Conservation (phyloP, 2,888 invertebrate genomes). For the Auanema freiburgensis region DNA sequence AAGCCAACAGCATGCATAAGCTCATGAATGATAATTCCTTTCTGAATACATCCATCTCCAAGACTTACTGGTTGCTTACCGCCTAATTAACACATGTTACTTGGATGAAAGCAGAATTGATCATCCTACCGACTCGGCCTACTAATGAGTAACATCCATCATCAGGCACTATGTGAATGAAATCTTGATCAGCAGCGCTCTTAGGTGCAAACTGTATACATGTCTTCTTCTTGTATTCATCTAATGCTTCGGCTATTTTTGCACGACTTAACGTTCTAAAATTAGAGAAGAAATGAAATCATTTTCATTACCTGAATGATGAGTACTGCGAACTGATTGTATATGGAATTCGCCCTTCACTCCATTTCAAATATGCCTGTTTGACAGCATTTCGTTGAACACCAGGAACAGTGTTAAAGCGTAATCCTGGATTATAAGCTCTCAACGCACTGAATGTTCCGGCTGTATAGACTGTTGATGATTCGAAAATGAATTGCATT, state of each 20-base stretch:
- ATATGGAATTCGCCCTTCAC: slow-evolving; percentile 60
- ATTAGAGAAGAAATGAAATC: not conserved
- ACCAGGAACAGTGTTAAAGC: slow-evolving; percentile 44
- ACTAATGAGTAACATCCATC: slow-evolving; percentile 64
- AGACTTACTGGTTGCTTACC: slow-evolving; percentile 64
- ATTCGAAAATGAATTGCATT: not conserved
- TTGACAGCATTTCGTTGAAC: slow-evolving; percentile 58
- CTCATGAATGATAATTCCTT: slow-evolving; percentile 64
- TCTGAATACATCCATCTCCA: slow-evolving; percentile 64
- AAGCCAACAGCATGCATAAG: slow-evolving; percentile 65
- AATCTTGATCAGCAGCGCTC: slow-evolving; percentile 56
- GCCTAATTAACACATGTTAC: slow-evolving; percentile 39
- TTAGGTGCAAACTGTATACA: slow-evolving; percentile 61
- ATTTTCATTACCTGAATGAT: slow-evolving; percentile 37
- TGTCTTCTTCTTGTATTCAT: slow-evolving; percentile 56
- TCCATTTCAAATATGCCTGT: slow-evolving; percentile 61
- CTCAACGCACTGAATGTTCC: not conserved
- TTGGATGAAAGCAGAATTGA: not conserved
- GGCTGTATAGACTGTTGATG: too few species aligned
- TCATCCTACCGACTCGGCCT: slow-evolving; percentile 54
- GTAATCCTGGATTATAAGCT: slow-evolving; percentile 43
- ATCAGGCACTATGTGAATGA: slow-evolving; percentile 63
- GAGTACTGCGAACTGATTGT: slow-evolving; percentile 61
- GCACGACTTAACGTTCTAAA: slow-evolving; percentile 40
- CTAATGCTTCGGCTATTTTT: slow-evolving; percentile 61